These are phyloP conservation scores for Drosophila prolongata DNA, from an alignment of 2,888 invertebrate genomes.

Conservation along the genomic window DNA sequence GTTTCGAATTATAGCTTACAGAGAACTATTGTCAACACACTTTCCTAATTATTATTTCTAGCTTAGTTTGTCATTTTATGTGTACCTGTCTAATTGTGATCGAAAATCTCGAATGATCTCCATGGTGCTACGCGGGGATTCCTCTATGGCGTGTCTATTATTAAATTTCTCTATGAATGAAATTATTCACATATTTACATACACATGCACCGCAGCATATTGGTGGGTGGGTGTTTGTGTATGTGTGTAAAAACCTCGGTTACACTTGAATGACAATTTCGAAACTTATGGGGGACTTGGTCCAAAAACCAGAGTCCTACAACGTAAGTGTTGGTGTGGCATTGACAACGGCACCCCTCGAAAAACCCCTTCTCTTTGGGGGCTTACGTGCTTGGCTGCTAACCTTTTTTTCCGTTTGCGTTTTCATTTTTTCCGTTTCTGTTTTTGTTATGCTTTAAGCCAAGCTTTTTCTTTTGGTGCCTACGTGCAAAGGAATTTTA, in stretches of 20 bases:
- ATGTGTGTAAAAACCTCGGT: slow-evolving; percentile 35
- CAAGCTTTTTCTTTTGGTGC: slow-evolving; percentile 63
- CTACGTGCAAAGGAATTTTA: slow-evolving; percentile 78
- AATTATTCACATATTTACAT: slow-evolving; percentile 17
- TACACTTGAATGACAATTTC: slow-evolving; percentile 57
- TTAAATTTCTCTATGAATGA: slow-evolving; percentile 70
- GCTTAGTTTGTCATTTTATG: neutral
- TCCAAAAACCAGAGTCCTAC: slow-evolving; percentile 24
- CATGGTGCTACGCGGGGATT: slow-evolving; percentile 31
- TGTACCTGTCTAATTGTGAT: neutral
- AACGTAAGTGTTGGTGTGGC: slow-evolving; percentile 49
- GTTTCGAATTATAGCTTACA: no score
- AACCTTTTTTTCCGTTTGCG: slow-evolving; percentile 59
- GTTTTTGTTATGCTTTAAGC: slow-evolving; percentile 50
- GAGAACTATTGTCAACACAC: neutral
- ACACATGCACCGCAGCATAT: slow-evolving; percentile 3
- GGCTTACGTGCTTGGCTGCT: slow-evolving; percentile 60
- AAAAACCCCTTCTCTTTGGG: slow-evolving; percentile 39
- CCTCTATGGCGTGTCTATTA: slow-evolving; percentile 51
- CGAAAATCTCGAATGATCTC: slow-evolving; percentile 3
- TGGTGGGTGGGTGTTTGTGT: slow-evolving; percentile 11
- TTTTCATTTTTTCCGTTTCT: slow-evolving; percentile 21
- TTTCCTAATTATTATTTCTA: neutral
- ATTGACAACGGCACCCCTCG: slow-evolving; percentile 60
- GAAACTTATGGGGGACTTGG: slow-evolving; percentile 21